Percentiles rank a stretch among this genome's conserved stretches.
phyloP scores from a whole-genome alignment of 2,113 vertebrate genomes.

The Okapia johnstoni region DNA sequence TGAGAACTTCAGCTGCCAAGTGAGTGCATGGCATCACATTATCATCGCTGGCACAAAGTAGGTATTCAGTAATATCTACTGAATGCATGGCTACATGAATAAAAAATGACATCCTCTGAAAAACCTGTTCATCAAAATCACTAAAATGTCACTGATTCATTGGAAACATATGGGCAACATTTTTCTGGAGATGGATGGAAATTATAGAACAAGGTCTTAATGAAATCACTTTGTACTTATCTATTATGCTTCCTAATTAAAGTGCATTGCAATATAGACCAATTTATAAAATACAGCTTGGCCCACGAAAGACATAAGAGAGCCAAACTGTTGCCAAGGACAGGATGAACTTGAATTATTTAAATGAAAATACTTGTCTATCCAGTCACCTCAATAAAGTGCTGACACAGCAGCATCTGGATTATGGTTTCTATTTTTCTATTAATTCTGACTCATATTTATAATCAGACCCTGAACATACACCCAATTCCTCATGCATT shows the following conservation, averaged over 20 bases:
- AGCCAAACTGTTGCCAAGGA: constrained; percentile 44
- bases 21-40: neutral
- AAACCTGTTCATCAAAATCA: neutral
- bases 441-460: constrained; percentile 18
- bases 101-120: neutral
- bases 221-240: constrained; percentile 11
- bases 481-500: neutral
- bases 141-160: neutral
- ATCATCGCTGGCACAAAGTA: neutral
- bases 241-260: constrained; percentile 35
- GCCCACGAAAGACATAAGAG: neutral
- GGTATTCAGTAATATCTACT: neutral
- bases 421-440: neutral
- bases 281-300: constrained; percentile 47
- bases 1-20: neutral
- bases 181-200: neutral
- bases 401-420: neutral
- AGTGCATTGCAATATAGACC: constrained; percentile 15
- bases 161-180: neutral
- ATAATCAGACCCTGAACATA: neutral
- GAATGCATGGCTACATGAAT: neutral
- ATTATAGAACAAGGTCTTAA: constrained; percentile 29
- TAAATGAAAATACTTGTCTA: constrained; percentile 26
- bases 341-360: constrained; percentile 50
- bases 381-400: neutral